Conservation (phyloP, 1,140 invertebrate species). For the Drosophila miranda region DNA sequence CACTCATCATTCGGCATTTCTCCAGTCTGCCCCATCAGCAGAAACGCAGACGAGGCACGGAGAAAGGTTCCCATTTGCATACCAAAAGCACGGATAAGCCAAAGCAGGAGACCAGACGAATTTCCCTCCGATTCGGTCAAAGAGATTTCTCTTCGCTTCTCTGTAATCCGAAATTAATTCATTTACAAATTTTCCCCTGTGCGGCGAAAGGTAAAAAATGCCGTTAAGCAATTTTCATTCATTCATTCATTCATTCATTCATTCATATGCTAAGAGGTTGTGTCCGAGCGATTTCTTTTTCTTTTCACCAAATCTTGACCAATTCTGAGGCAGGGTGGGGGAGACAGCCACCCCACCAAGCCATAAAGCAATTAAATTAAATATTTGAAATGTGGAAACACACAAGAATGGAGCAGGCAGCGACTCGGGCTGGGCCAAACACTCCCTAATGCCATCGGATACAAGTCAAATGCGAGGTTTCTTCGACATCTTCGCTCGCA, state of each 20-base stretch:
- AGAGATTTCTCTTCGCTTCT: conserved; percentile 25
- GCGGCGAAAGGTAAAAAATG: conserved; percentile 43
- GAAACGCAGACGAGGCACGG: background rate
- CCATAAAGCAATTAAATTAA: too few species aligned
- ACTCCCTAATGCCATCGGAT: too few species aligned
- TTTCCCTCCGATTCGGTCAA: conserved; percentile 11
- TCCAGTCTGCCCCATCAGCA: conserved; percentile 24
- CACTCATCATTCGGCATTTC: too few species aligned
- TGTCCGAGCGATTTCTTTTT: background rate
- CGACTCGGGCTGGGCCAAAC: too few species aligned
- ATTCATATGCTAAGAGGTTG: conserved; percentile 33
- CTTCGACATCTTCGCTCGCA: too few species aligned
- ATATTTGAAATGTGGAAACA: too few species aligned
- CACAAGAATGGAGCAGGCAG: too few species aligned
- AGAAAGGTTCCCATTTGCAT: conserved; percentile 37
- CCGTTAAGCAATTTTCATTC: conserved; percentile 65
- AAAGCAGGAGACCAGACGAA: conserved; percentile 8
- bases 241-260: background rate
- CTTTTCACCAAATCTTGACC: too few species aligned
- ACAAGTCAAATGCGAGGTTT: too few species aligned
- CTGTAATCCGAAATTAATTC: conserved; percentile 58
- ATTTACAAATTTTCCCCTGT: conserved; percentile 54
- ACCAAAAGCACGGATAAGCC: conserved; percentile 7
- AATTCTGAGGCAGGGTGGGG: too few species aligned
- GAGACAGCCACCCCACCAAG: too few species aligned